Evolutionary conservation across 2,797 vertebrate genomes (phyloP).

Genomic region (Echeneis naucrates): DNA sequence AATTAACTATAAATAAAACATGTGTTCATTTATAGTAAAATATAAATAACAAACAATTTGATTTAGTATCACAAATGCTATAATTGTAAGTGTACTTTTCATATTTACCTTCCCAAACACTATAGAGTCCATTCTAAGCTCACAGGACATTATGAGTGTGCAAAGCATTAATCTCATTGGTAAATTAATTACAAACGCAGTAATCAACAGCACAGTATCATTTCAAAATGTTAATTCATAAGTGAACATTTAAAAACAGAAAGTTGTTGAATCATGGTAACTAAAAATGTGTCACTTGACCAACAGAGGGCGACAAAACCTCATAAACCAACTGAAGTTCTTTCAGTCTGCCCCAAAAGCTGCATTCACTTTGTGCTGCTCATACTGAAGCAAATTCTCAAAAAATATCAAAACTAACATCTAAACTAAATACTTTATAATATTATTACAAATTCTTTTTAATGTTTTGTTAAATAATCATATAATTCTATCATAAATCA

Average conservation of each 20-base stretch:
- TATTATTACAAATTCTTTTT: too few relatives aligned
- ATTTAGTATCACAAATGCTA: background rate
- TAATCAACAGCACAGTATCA: background rate
- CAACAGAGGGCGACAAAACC: conserved; percentile 30
- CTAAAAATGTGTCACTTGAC: background rate
- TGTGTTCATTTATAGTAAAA: background rate
- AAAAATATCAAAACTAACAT: background rate
- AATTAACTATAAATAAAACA: background rate
- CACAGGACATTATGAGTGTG: too few relatives aligned
- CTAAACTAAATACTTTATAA: too few relatives aligned
- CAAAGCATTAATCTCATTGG: background rate
- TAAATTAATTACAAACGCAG: background rate
- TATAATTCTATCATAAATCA: background rate
- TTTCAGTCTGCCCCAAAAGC: background rate
- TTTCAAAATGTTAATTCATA: background rate
- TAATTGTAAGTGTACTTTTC: background rate
- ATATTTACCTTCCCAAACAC: too few relatives aligned
- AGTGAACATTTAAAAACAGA: background rate
- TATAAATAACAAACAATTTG: background rate
- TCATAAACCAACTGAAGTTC: background rate
- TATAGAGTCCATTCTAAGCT: too few relatives aligned
- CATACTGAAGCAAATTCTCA: too few relatives aligned
- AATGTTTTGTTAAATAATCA: too few relatives aligned
- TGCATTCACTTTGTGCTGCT: too few relatives aligned
- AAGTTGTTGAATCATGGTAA: background rate